Conservation (phyloP, 30 jellyfish, hydroid and myxozoan species). For the Morbakka virulenta region DNA sequence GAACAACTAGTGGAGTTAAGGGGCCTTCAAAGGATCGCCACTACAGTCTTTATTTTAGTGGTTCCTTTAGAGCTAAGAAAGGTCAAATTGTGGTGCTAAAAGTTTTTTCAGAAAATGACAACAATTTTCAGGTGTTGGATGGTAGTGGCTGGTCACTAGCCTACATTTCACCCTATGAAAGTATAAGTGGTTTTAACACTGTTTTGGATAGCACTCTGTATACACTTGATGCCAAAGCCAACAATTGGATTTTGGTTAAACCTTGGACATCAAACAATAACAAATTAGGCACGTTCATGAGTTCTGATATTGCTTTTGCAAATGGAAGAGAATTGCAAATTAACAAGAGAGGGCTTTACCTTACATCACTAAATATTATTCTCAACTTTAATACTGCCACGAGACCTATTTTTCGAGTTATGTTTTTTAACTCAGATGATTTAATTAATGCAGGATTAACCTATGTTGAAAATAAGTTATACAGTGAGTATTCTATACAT, state of each 20-base stretch:
- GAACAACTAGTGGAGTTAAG: slow-evolving; percentile 35
- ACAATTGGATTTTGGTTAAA: slow-evolving; percentile 12
- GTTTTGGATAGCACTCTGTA: not conserved
- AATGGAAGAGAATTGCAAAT: slow-evolving; percentile 49
- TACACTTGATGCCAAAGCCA: slow-evolving; percentile 3
- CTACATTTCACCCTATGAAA: slow-evolving; percentile 43
- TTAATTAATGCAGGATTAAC: slow-evolving; percentile 64
- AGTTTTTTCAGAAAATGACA: slow-evolving; percentile 23
- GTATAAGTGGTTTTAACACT: slow-evolving; percentile 28
- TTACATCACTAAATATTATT: slow-evolving; percentile 73
- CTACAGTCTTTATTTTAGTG: slow-evolving; percentile 72
- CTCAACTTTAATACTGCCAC: slow-evolving; percentile 21
- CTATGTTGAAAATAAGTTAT: slow-evolving; percentile 30
- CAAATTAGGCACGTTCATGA: slow-evolving; percentile 40
- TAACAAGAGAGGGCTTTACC: slow-evolving; percentile 60
- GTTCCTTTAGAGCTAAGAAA: slow-evolving; percentile 67
- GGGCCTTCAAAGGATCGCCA: slow-evolving; percentile 27
- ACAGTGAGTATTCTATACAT: slow-evolving; percentile 58
- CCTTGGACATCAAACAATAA: slow-evolving; percentile 17
- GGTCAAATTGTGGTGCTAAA: slow-evolving; percentile 40
- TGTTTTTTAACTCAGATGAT: slow-evolving; percentile 41
- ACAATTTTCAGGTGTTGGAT: slow-evolving; percentile 4
- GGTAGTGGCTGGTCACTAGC: slow-evolving; percentile 82
- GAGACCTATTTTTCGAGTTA: slow-evolving; percentile 41
- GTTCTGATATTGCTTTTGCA: slow-evolving; percentile 44